These are phyloP conservation scores for Sus scrofa DNA, from an alignment of 2,113 vertebrate species.

Conservation along the genomic window DNA sequence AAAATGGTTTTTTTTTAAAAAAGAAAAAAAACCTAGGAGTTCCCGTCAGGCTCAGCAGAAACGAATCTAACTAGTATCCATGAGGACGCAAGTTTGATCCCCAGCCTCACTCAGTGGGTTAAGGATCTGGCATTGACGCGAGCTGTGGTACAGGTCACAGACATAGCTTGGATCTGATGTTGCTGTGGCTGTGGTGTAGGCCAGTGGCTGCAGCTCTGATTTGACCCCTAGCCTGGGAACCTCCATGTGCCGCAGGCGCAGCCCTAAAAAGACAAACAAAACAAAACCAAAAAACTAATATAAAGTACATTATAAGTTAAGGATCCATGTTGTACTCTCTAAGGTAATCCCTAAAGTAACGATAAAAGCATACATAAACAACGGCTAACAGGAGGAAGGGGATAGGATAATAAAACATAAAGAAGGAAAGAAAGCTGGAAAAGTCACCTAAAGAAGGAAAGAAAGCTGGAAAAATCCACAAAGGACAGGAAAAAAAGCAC, in stretches of 20 bases:
- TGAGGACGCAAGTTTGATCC: too few species aligned
- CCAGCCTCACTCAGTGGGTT: too few species aligned
- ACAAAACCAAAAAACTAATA: neutral
- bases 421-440: neutral
- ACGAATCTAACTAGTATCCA: too few species aligned
- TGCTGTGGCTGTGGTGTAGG: too few species aligned
- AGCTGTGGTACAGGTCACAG: too few species aligned
- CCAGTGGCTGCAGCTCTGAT: too few species aligned
- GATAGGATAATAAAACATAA: neutral
- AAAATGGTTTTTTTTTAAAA: neutral
- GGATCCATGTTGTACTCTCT: neutral
- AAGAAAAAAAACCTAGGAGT: neutral
- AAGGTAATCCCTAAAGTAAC: neutral
- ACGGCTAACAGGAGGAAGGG: neutral
- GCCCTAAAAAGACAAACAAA: too few species aligned
- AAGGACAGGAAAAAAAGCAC: neutral
- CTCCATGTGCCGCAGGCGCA: too few species aligned
- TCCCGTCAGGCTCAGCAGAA: too few species aligned
- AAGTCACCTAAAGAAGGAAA: neutral
- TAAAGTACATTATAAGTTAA: neutral
- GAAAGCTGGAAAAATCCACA: neutral
- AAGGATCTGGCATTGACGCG: too few species aligned
- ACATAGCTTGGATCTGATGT: too few species aligned
- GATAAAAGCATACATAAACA: constrained; percentile 8
- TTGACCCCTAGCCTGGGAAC: too few species aligned